Evolutionary conservation across 2,113 vertebrate species (phyloP), one percentile per base, ranked within the genome.

Genomic region (Amphilophus citrinellus): DNA sequence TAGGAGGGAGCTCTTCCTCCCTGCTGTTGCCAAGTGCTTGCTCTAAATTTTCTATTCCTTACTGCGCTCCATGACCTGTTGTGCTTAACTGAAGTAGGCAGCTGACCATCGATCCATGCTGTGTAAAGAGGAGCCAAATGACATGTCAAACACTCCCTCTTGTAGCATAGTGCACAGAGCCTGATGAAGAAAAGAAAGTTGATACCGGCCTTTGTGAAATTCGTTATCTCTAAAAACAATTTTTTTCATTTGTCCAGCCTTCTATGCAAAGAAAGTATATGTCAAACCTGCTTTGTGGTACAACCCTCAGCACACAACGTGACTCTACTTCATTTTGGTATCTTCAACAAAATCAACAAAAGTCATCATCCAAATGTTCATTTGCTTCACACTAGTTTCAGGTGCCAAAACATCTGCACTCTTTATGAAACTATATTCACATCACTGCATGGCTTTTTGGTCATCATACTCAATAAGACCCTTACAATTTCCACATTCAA

Each of bases 331-430:
- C 13, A 50, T 75, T 61, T 22, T 77, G 61, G 17, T 32, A 58
- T 76, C 50, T 76, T 75, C 58, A 39, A 6, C 37, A 59, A 30
- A 66, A 37, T 76, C 17, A 10, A 61, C 32, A 30, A 4, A 60
- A 56, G 47, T 73, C 68, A 73, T 56, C 47, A 35, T 77, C 77
- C 73, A 82, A 76, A 71, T 82, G 22, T 84, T 81, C 58, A 58
- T 79, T 83, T 77, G 22, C 35, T 77, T 63, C 80, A 61, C 7
- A 73, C 47, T 13, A 57, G 24, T 66, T 53, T 68, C 10, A 71
- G n/a, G 37, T 32, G 9, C 44, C 76, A 71, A 44, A 80, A 68
- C 39, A 60, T 76, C 68, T 84, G 57, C 50, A 68, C 53, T 53
- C 50, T 63, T 53, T 47, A 47, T 84, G 15, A 9, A 39, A 65